These are phyloP conservation scores for Philotrypesis tridentata DNA, from an alignment of 1,140 invertebrate genomes.

Conservation along the genomic window DNA sequence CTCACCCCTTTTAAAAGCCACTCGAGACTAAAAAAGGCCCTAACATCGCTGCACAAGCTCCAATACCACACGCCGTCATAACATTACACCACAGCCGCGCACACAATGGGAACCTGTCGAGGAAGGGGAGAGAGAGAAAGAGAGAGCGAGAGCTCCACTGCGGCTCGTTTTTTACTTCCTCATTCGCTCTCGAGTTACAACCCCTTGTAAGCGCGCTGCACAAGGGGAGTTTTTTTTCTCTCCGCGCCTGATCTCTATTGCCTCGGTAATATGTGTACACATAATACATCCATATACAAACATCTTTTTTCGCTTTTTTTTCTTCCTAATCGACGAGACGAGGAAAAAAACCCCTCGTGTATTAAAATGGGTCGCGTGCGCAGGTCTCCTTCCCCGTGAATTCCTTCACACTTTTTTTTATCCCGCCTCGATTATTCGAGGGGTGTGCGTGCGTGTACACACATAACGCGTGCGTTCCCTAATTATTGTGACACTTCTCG, in stretches of 20 bases:
- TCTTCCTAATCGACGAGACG: constrained; percentile 42
- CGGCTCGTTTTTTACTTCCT: constrained; percentile 26
- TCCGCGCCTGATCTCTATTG: too few relatives aligned
- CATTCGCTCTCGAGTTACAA: constrained; percentile 23
- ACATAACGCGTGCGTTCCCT: too few relatives aligned
- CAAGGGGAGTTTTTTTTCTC: constrained; percentile 61
- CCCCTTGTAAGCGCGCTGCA: constrained; percentile 21
- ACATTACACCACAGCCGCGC: not conserved
- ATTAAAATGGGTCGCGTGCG: too few relatives aligned
- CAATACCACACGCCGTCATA: constrained; percentile 36
- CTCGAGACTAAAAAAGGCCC: constrained; percentile 30
- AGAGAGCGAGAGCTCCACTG: too few relatives aligned
- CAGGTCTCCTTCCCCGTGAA: not conserved
- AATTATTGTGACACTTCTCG: not conserved
- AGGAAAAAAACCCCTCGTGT: constrained; percentile 51
- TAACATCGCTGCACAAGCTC: not conserved
- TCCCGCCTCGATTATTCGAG: not conserved
- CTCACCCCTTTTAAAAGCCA: constrained; percentile 20
- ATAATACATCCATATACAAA: not conserved
- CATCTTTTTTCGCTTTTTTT: constrained; percentile 33
- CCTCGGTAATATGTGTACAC: too few relatives aligned
- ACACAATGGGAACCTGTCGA: constrained; percentile 61
- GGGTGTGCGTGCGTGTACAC: not conserved
- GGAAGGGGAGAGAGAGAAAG: constrained; percentile 1
- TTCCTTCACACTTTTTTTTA: constrained; percentile 18